phyloP scores from a whole-genome alignment of 1,140 invertebrate genomes.

The Mactra quadrangularis region DNA sequence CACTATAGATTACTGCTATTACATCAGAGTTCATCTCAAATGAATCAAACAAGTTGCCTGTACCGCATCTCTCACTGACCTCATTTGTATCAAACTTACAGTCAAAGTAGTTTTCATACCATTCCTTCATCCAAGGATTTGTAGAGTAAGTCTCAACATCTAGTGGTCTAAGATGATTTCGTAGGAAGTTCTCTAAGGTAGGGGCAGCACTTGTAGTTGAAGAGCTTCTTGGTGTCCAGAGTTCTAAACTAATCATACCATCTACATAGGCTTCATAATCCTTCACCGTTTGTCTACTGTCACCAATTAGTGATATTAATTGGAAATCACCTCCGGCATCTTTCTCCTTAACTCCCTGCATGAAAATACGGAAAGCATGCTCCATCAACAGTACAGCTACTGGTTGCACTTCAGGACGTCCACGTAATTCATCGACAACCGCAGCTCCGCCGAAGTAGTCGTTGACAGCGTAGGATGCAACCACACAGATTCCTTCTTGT shows the following conservation, averaged over 20 bases:
- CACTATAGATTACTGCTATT: conserved; percentile 72
- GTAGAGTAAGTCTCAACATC: conserved; percentile 65
- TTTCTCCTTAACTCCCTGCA: conserved; percentile 62
- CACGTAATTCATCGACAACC: conserved; percentile 64
- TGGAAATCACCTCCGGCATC: conserved; percentile 62
- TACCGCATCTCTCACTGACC: conserved; percentile 58
- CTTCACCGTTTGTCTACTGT: conserved; percentile 44
- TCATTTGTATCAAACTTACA: conserved; percentile 70
- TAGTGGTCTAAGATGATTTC: conserved; percentile 65
- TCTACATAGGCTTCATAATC: conserved; percentile 67
- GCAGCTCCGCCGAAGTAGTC: conserved; percentile 3
- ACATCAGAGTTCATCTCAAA: conserved; percentile 63
- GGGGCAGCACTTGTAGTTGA: conserved; percentile 30
- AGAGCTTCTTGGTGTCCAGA: neutral
- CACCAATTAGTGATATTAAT: conserved; percentile 63
- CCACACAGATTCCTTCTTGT: conserved; percentile 79
- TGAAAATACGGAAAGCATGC: conserved; percentile 59
- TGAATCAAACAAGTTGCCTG: conserved; percentile 58
- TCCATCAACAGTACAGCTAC: conserved; percentile 66
- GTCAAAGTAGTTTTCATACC: conserved; percentile 74
- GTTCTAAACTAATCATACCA: conserved; percentile 71
- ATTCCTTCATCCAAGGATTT: conserved; percentile 81
- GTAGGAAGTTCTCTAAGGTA: conserved; percentile 63
- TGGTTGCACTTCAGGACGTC: conserved; percentile 65
- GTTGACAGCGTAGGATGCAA: conserved; percentile 66